phyloP scores from a whole-genome alignment of 2,113 vertebrate species.

The Ceuthmochares aereus region DNA sequence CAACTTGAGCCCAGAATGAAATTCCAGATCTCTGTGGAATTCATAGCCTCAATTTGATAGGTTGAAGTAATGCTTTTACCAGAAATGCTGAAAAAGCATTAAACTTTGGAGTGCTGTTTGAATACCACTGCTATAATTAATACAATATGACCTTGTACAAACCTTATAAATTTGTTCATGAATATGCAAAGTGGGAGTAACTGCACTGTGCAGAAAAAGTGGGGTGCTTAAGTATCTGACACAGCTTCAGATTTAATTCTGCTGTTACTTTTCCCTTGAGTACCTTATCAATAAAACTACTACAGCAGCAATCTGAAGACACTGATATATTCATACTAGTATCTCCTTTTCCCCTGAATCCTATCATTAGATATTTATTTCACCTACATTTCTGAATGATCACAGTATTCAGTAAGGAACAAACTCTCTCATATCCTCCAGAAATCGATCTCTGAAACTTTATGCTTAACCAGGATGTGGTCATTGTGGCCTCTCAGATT shows the following conservation, averaged over 20 bases:
- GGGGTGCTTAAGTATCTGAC: constrained; percentile 50
- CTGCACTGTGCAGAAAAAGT: constrained; percentile 18
- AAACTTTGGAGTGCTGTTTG: background rate
- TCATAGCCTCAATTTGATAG: background rate
- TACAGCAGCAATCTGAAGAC: constrained; percentile 9
- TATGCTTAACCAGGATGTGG: background rate
- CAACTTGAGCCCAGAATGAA: background rate
- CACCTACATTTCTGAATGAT: background rate
- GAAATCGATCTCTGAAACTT: background rate
- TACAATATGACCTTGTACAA: constrained; percentile 20
- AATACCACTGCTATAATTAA: constrained; percentile 27
- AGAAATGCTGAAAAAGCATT: constrained; percentile 31
- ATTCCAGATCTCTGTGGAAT: background rate
- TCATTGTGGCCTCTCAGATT: background rate
- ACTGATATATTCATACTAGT: constrained; percentile 2
- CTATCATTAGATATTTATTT: constrained; percentile 14
- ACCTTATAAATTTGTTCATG: constrained; percentile 24
- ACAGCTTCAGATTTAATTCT: constrained; percentile 51
- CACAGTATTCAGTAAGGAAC: background rate
- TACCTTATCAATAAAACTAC: constrained; percentile 39
- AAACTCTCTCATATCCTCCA: background rate
- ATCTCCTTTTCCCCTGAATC: background rate
- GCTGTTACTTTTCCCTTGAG: background rate
- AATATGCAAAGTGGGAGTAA: constrained; percentile 47
- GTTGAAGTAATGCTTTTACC: background rate